Evolutionary conservation across 1,140 invertebrate genomes (phyloP), one percentile per base, ranked within the genome.

Genomic region (Hyphantria cunea): DNA sequence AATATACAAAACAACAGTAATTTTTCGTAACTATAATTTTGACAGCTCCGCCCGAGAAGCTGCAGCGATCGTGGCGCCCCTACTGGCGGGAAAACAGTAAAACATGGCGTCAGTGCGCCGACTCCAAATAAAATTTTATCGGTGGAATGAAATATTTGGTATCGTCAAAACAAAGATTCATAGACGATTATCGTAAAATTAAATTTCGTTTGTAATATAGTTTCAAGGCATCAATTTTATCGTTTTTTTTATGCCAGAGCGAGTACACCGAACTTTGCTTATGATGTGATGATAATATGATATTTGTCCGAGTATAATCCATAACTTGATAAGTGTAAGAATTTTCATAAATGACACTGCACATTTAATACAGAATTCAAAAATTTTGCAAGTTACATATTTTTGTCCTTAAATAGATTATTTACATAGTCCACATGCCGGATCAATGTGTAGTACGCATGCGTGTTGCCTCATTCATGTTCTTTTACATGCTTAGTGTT

Each of bases 41-140:
- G 84, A 86, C 84, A 86, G 80, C 64, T 84, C 78, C 80, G 76
- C 80, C 83, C 86, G 78, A 66, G 72, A 78, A 33, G 68, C 74
- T 65, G 76, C 62, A 60, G 74, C 76, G 79, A 82, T 63, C 34
- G 80, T 74, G 71, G 84, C 82, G 84, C 86, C 86, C 49, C 82
- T 76, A 85, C 81, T 86, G 79, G 79, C 66, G 65, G 66, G 64
- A 72, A 76, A 71, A 33, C 32, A 70, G 15, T 59, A 58, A 71
- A 56, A 55, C 33, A 17, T 9, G n/a, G 8, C 41, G 45, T 14
- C 63, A 71, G 14, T 84, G 86, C 86, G 84, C 86, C 72, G 74
- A 80, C 78, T 84, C 80, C 42, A 11, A 63, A 60, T 56, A 66
- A 54, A 66, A 64, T 70, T 67, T 75, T 77, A 71, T 73, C 64